These are phyloP conservation scores for Protaetia brevitarsis DNA, from an alignment of 1,140 invertebrate genomes.

Conservation along the genomic window DNA sequence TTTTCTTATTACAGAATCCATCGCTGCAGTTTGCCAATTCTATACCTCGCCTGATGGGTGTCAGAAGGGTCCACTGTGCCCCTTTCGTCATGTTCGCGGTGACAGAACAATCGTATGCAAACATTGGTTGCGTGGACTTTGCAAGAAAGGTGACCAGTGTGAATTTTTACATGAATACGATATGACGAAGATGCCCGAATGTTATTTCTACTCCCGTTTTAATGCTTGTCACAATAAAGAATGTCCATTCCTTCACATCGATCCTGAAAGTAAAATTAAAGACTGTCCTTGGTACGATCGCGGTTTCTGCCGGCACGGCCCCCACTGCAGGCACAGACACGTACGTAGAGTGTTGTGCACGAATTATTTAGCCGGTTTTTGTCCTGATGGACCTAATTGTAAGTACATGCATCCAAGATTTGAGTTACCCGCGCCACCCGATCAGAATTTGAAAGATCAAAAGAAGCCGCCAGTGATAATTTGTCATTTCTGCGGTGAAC, in stretches of 20 bases:
- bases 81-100: constrained; percentile 94
- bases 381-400: constrained; percentile 89
- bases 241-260: constrained; percentile 99
- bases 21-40: constrained; percentile 93
- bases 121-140: constrained; percentile 98
- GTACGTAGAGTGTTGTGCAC: constrained; percentile 93
- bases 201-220: constrained; percentile 98
- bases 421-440: constrained; percentile 87
- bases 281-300: constrained; percentile 99
- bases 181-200: constrained; percentile 99
- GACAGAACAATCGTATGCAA: constrained; percentile 99
- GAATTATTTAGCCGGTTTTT: constrained; percentile 96
- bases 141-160: constrained; percentile 99
- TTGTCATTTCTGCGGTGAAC: constrained; percentile 95
- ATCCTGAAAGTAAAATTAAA: constrained; percentile 98
- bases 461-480: constrained; percentile 79
- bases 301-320: constrained; percentile 98
- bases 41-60: constrained; percentile 75
- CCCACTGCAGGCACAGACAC: constrained; percentile 94
- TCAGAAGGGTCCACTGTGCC: constrained; percentile 85
- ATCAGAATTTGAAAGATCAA: constrained; percentile 73
- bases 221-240: constrained; percentile 99
- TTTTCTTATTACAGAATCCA: constrained; percentile 76
- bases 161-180: constrained; percentile 99
- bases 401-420: constrained; percentile 97